Percentiles rank a stretch among this genome's conserved stretches.
Conservation (phyloP, 2,797 vertebrate species). For the Dermochelys coriacea region DNA sequence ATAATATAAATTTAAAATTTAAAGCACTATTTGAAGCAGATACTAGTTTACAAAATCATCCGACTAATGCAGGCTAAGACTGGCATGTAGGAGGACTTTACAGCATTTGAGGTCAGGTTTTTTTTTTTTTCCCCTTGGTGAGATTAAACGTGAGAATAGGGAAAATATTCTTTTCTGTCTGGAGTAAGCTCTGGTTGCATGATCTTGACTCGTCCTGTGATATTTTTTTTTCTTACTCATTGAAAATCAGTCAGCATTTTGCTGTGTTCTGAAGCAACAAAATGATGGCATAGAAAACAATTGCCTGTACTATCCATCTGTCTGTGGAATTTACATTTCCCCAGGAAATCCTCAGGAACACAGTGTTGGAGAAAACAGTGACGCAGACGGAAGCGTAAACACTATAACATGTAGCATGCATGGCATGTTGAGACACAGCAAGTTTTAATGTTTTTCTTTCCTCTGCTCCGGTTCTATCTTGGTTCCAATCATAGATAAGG, state of each 20-base stretch:
- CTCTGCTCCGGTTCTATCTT: neutral
- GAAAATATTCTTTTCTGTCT: neutral
- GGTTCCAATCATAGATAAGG: neutral
- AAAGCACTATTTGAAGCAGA: constrained; percentile 3
- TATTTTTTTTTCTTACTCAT: neutral
- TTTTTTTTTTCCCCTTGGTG: neutral
- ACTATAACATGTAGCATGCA: neutral
- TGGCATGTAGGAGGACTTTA: neutral
- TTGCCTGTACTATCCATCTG: neutral
- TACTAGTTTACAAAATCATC: constrained; percentile 51
- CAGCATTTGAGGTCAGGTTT: constrained; percentile 5
- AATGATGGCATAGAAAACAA: neutral
- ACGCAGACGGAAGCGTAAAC: neutral
- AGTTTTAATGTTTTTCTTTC: neutral
- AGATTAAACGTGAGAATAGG: neutral
- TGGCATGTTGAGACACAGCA: neutral
- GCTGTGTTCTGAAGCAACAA: neutral
- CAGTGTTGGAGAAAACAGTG: neutral
- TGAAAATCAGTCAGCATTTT: neutral
- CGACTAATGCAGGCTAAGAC: constrained; percentile 45
- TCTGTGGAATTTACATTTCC: neutral
- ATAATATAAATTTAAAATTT: too few relatives aligned
- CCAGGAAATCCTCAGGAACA: neutral
- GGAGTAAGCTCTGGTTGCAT: neutral
- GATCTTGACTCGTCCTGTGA: neutral